Evolutionary conservation across 2,797 vertebrate genomes (phyloP), one percentile per base, ranked within the genome.

Genomic region (Limnodromus scolopaceus): DNA sequence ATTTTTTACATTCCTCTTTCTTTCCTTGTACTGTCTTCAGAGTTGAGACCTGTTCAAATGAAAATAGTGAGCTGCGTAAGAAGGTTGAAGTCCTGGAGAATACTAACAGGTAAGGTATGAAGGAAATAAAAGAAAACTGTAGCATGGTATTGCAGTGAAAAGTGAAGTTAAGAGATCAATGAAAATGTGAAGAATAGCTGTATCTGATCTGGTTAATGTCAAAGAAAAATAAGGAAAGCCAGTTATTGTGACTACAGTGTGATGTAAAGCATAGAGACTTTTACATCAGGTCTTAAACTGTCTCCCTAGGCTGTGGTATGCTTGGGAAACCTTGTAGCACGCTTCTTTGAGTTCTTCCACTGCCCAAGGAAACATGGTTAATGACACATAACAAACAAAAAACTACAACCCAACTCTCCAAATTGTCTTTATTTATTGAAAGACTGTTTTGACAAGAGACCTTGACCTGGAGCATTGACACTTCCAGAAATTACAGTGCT

Each of bases 41-140:
- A 98, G 99, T 99, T 97, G 99, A 99, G 97, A 99, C 98, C 39
- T 99, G 99, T 97, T 99, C 99, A 85, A 99, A 98, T 12, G 99
- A 99, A 98, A 99, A 99, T 96, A 98, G 96, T 57, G 99, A 99
- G 95, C 98, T 99, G 60, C 99, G 99, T 95, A 98, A 99, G 97
- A 99, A 99, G 96, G 99, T 99, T 38, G 99, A 99, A 93, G 99
- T 98, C 46, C 98, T 99, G 88, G 99, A 99, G 97, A 99, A 98
- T 70, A 99, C 99, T 46, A 99, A 99, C 97, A 99, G 99, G 99
- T 99, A 97, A 97, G 98, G 6, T 27, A 38, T 7, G 4, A 71
- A 43, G 98, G 15, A 6, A 55, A 25, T 30, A 51, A 57, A 24
- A 38, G 11, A 58, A 34, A 69, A 34, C 22, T 6, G 4, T 17